Base-by-base conservation (phyloP, 2,888 invertebrate species). In the Epinotia bilunana region DNA sequence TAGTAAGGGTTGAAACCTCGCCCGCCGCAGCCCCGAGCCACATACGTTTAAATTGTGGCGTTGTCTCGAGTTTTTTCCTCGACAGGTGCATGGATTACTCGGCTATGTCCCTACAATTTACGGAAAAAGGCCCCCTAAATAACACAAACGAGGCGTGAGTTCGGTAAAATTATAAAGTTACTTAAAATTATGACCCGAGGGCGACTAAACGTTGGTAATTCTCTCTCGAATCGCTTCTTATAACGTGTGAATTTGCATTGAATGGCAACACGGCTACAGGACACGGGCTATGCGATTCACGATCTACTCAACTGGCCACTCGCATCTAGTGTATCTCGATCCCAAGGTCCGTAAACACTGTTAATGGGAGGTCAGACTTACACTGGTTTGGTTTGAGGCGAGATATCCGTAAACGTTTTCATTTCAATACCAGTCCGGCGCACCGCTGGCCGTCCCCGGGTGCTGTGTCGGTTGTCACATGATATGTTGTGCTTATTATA, bases 191-290 rank as follows among this genome's bases (percentile, higher is more conserved):
- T 93, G 92, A 92, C 88, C 89, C 85, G 86, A 86, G 91, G 93
- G 94, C 92, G 93, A 91, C 93, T 93, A 93, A 93, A 93, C 90
- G 93, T 90, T 88, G 90, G 90, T 93, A 94, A 93, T 93, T 92
- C 91, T 86, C 87, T 85, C 87, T 87, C 86, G 87, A 85, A 89
- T 88, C 88, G 90, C 90, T 92, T 92, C 92, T 92, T 90, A 89
- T 91, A 90, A 89, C 89, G 88, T 89, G 87, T 83, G 87, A 88
- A 94, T 94, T 94, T 93, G 93, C 94, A 94, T 94, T 93, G 89
- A 94, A 94, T 94, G 92, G 93, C 83, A 86, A 87, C 71, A 72
- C 67, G 43, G 61, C 74, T 74, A 65, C 73, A 89, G 90, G 90
- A 91, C 90, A 87, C 87, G 4, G 49, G 49, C 49, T 49, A 13